phyloP scores from a whole-genome alignment of 2,797 vertebrate species.

The Lophius americanus region DNA sequence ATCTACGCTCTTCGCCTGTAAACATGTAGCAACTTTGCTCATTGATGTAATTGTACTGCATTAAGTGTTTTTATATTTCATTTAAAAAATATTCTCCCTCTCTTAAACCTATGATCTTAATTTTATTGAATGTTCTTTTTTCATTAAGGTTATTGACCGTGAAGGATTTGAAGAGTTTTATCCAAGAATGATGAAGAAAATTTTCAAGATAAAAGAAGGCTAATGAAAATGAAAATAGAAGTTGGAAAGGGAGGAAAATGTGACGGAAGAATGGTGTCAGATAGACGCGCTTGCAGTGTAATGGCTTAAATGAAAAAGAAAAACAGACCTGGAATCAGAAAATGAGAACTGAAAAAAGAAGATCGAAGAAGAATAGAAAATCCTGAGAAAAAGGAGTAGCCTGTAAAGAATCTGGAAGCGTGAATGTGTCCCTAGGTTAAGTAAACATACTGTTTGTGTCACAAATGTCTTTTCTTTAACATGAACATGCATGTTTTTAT shows the following conservation, averaged over 20 bases:
- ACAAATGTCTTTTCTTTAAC: slow-evolving; percentile 85
- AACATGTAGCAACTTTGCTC: slow-evolving; percentile 18
- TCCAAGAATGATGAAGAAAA: slow-evolving; percentile 98
- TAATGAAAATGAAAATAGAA: slow-evolving; percentile 96
- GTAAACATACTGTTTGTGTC: slow-evolving; percentile 98
- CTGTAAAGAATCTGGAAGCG: slow-evolving; percentile 98
- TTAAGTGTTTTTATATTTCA: slow-evolving; percentile 47
- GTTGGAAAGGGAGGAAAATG: slow-evolving; percentile 92
- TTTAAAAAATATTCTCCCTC: slow-evolving; percentile 41
- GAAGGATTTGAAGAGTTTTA: slow-evolving; percentile 99
- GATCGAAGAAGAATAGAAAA: slow-evolving; percentile 97
- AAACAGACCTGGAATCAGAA: slow-evolving; percentile 96
- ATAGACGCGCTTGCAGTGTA: slow-evolving; percentile 95
- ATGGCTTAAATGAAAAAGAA: slow-evolving; percentile 90
- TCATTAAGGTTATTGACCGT: slow-evolving; percentile 99
- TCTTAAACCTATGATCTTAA: slow-evolving; percentile 90
- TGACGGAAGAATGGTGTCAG: slow-evolving; percentile 96
- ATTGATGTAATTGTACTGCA: slow-evolving; percentile 55
- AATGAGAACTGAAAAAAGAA: slow-evolving; percentile 93
- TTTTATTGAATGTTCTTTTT: slow-evolving; percentile 99
- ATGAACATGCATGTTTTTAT: slow-evolving; percentile 91
- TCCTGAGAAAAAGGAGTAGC: slow-evolving; percentile 94
- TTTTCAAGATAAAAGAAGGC: slow-evolving; percentile 99
- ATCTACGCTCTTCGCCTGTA: slow-evolving; percentile 15
- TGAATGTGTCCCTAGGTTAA: slow-evolving; percentile 99